Evolutionary conservation across 1,140 invertebrate genomes (phyloP), one percentile per base, ranked within the genome.

Genomic region (Aphelinus certus): DNA sequence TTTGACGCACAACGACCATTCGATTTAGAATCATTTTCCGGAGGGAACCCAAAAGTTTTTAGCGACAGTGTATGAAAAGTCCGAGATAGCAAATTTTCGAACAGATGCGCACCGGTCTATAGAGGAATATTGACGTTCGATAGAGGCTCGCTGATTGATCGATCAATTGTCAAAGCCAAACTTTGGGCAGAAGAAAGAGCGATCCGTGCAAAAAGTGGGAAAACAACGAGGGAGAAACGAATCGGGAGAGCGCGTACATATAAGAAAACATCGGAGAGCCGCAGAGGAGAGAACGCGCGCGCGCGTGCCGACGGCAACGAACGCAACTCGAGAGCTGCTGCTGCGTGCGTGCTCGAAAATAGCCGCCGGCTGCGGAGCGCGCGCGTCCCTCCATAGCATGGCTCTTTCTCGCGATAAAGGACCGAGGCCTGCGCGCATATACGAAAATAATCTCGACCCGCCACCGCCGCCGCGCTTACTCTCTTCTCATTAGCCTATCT

Each of bases 361-460:
- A 68, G 66, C 53, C 56, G 48, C 4, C 58, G 69, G 48, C 2
- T 10, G 2, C 26, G 26, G 26, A 26, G 26, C 26, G 26, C 26
- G 26, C 26, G 26, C 26, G 26, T 26, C 26, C 26, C 26, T 26
- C 26, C 26, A 26, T 26, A 26, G 26, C 26, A 26, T 26, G 26
- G 3, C 65, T 55, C 53, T 56, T n/a, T 3, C 53, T 46, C 65
- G 26, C 4, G 2, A 67, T 67, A 67, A 67, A 67, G 53, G 65
- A 56, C 65, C 53, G 51, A 56, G 9, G 9, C 2, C 43, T 2
- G n/a, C 58, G 5, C 26, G 65, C 75, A 62, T 71, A 48, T 58
- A 73, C 73, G 63, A 66, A 70, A 75, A 61, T 67, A 67, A 67
- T 67, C 65, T 56, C 10, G 26, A 26, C 26, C 26, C 26, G 26